Base-by-base conservation (phyloP, 2,888 invertebrate genomes). In the Caenorhabditis sp. region DNA sequence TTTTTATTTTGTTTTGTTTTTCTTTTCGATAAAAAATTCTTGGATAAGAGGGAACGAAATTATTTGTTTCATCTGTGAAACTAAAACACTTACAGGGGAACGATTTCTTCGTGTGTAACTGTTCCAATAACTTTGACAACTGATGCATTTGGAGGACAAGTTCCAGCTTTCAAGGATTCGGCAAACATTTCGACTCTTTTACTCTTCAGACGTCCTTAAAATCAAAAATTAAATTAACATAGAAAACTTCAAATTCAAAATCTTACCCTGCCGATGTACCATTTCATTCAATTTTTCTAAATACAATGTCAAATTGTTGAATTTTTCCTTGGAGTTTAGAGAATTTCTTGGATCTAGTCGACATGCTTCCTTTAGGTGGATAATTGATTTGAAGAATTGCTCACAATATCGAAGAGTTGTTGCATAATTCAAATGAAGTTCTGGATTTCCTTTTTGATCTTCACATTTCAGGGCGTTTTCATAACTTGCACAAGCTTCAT, bases 21-120 rank as follows among this genome's bases (percentile, higher is more conserved):
- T n/a, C n/a, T n/a, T n/a, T n/a, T n/a, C n/a, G n/a, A n/a, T n/a
- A n/a, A n/a, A n/a, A n/a, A n/a, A n/a, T n/a, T n/a, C n/a, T n/a
- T n/a, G n/a, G n/a, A n/a, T n/a, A n/a, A n/a, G n/a, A n/a, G n/a
- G n/a, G n/a, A n/a, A n/a, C n/a, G n/a, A n/a, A n/a, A n/a, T n/a
- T n/a, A n/a, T n/a, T n/a, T n/a, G n/a, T n/a, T n/a, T n/a, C n/a
- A n/a, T n/a, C n/a, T n/a, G n/a, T n/a, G n/a, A n/a, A n/a, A n/a
- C n/a, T n/a, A n/a, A n/a, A n/a, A n/a, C n/a, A 49, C 64, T 52
- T 50, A 70, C 63, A 71, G 50, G 17, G 71, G 71, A 60, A 71
- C 67, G 5, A 60, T 56, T 27, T 71, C 71, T 0, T 71, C 67
- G 53, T 71, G 71, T 7, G 43, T 36, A 3, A 71, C 54, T n/a